phyloP scores from a whole-genome alignment of 1,140 invertebrate genomes.

The Ips typographus region DNA sequence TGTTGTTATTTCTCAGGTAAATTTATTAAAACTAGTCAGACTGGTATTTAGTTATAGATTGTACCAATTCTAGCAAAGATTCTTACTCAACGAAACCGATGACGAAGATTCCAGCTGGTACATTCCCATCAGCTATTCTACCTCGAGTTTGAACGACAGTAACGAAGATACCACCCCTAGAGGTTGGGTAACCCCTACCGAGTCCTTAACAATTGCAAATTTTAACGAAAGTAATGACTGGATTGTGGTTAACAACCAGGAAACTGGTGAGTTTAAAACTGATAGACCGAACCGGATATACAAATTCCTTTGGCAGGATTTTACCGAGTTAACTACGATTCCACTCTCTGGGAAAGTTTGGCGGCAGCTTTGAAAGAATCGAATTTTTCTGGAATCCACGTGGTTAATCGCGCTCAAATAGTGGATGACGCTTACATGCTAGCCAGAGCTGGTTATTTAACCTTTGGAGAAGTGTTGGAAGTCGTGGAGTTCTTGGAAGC shows the following conservation, averaged over 20 bases:
- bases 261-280: slow-evolving; percentile 56
- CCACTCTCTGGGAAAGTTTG: slow-evolving; percentile 64
- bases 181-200: slow-evolving; percentile 49
- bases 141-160: slow-evolving; percentile 41
- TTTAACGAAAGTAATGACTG: slow-evolving; percentile 56
- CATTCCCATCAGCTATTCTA: slow-evolving; percentile 63
- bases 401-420: slow-evolving; percentile 75
- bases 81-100: slow-evolving; percentile 1
- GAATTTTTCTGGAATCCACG: slow-evolving; percentile 60
- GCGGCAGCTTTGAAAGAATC: slow-evolving; percentile 56
- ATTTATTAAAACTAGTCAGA: background rate
- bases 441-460: slow-evolving; percentile 52
- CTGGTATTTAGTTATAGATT: background rate
- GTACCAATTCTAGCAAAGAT: background rate
- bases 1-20: slow-evolving; percentile 5
- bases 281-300: background rate
- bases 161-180: slow-evolving; percentile 53
- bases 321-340: slow-evolving; percentile 80
- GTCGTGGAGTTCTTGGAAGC: slow-evolving; percentile 60
- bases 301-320: slow-evolving; percentile 58
- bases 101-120: slow-evolving; percentile 53
- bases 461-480: slow-evolving; percentile 56
- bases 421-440: slow-evolving; percentile 76
- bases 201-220: slow-evolving; percentile 8
- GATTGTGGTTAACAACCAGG: slow-evolving; percentile 68